Conservation (phyloP, 1,140 invertebrate species). For the Hylaeus volcanicus region DNA sequence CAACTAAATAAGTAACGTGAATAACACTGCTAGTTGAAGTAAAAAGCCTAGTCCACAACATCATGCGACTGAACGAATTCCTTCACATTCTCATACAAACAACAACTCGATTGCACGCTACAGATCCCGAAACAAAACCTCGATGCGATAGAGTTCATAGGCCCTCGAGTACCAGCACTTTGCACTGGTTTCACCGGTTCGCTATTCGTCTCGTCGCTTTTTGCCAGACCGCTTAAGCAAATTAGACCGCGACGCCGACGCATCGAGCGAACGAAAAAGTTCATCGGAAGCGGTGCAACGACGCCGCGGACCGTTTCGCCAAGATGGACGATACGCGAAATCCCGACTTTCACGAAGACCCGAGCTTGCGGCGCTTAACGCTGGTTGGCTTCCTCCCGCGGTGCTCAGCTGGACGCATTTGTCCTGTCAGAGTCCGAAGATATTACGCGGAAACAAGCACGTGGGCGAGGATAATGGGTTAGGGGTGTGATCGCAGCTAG, state of each 20-base stretch:
- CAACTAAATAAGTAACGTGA: too few relatives aligned
- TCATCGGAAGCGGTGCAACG: background rate
- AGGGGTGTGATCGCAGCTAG: constrained; percentile 51
- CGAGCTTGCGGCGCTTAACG: background rate
- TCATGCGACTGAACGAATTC: too few relatives aligned
- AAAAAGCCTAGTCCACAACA: too few relatives aligned
- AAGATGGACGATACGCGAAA: constrained; percentile 43
- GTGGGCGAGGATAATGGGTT: constrained; percentile 53
- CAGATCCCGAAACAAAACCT: too few relatives aligned
- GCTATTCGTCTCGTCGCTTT: too few relatives aligned
- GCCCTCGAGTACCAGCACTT: too few relatives aligned
- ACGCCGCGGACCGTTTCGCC: background rate
- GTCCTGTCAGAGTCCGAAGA: constrained; percentile 51
- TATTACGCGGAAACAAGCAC: constrained; percentile 52
- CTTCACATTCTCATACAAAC: too few relatives aligned
- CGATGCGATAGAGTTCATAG: too few relatives aligned
- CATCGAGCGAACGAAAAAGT: background rate
- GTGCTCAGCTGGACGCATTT: constrained; percentile 50
- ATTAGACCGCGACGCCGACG: background rate
- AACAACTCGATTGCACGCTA: too few relatives aligned
- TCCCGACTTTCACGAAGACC: background rate
- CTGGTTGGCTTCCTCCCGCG: constrained; percentile 23
- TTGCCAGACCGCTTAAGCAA: background rate
- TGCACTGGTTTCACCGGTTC: too few relatives aligned
- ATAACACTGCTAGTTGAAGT: too few relatives aligned